phyloP scores from a whole-genome alignment of 2,888 invertebrate species.

The Oscheius onirici region DNA sequence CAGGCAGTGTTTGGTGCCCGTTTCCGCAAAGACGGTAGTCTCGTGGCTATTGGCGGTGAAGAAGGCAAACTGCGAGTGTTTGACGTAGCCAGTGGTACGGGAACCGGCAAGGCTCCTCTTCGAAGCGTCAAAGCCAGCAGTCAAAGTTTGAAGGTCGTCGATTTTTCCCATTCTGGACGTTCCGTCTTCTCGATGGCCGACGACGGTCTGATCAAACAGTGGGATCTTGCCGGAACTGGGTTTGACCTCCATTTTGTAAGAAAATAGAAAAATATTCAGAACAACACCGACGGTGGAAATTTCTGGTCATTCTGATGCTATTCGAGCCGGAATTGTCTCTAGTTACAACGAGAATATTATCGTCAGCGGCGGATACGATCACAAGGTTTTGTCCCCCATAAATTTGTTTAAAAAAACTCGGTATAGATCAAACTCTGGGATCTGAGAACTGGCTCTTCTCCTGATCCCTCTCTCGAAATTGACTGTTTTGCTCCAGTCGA shows the following conservation, averaged over 20 bases:
- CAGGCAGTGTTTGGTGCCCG: slow-evolving; percentile 72
- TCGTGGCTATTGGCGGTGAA: slow-evolving; percentile 83
- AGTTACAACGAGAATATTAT: slow-evolving; percentile 56
- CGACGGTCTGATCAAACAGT: slow-evolving; percentile 65
- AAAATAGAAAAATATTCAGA: neutral
- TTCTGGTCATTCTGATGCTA: slow-evolving; percentile 63
- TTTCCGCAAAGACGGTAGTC: slow-evolving; percentile 72
- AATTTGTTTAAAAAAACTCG: neutral
- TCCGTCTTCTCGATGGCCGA: slow-evolving; percentile 62
- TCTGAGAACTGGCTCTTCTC: slow-evolving; percentile 49
- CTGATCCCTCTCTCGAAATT: slow-evolving; percentile 73
- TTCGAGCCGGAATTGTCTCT: slow-evolving; percentile 59
- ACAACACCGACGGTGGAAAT: slow-evolving; percentile 38
- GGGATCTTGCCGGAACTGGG: slow-evolving; percentile 54
- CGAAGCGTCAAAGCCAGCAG: slow-evolving; percentile 47
- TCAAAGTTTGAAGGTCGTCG: slow-evolving; percentile 38
- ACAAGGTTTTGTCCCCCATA: slow-evolving; percentile 40
- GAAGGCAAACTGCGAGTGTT: slow-evolving; percentile 87
- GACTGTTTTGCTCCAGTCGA: slow-evolving; percentile 91
- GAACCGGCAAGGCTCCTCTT: slow-evolving; percentile 73
- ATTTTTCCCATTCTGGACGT: slow-evolving; percentile 44
- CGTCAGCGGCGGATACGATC: slow-evolving; percentile 67
- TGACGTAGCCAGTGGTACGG: slow-evolving; percentile 79
- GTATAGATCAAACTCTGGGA: slow-evolving; percentile 86
- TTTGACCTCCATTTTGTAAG: neutral